Percentiles rank a stretch among this genome's conserved stretches.
phyloP scores from a whole-genome alignment of 2,888 invertebrate species.

The Pollenia labialis region DNA sequence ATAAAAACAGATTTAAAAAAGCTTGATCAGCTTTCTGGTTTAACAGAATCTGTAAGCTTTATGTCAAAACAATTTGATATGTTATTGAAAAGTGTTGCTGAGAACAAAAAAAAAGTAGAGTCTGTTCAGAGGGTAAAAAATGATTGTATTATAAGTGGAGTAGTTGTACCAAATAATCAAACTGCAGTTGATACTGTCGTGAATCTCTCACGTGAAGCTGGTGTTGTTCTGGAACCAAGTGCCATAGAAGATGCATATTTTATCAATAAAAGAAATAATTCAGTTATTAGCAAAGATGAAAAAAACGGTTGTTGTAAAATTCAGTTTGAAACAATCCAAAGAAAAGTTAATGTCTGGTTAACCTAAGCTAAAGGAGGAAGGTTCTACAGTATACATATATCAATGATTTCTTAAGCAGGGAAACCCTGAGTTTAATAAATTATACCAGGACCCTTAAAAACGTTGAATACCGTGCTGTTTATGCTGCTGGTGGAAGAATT shows the following conservation, averaged over 20 bases:
- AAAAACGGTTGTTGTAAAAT: background rate
- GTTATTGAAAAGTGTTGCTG: too few species aligned
- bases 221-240: background rate
- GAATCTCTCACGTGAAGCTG: conserved; percentile 18
- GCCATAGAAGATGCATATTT: conserved; percentile 14
- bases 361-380: background rate
- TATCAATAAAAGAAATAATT: background rate
- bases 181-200: conserved; percentile 27
- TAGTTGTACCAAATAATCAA: background rate
- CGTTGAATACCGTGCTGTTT: too few species aligned
- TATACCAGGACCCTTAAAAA: too few species aligned
- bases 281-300: too few species aligned
- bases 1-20: too few species aligned
- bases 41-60: too few species aligned
- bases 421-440: too few species aligned
- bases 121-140: conserved; percentile 29
- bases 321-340: background rate
- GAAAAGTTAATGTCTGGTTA: background rate
- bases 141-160: conserved; percentile 29
- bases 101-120: conserved; percentile 2
- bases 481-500: too few species aligned
- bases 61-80: too few species aligned
- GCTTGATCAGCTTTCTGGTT: too few species aligned
- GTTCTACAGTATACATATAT: background rate
- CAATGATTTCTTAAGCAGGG: too few species aligned